These are phyloP conservation scores for Neodiprion pinetum DNA, from an alignment of 1,140 invertebrate species.

Conservation along the genomic window DNA sequence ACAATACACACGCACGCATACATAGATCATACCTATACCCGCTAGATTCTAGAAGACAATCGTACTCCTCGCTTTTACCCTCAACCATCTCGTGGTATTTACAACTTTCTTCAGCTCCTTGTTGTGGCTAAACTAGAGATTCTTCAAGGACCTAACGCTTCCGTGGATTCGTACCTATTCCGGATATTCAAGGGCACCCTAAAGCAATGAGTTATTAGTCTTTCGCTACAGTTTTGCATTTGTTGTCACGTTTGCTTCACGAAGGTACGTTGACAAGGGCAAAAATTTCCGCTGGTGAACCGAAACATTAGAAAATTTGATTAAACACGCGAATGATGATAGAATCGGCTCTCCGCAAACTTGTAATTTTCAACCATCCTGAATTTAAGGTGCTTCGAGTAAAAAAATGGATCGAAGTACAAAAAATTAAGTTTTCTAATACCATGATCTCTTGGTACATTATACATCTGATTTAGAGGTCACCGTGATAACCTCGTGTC, in stretches of 20 bases:
- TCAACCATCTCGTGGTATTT: slow-evolving; percentile 36
- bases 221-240: not conserved
- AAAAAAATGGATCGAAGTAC: no score
- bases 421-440: no score
- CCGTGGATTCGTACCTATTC: not conserved
- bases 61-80: slow-evolving; percentile 28
- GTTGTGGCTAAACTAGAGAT: slow-evolving; percentile 10
- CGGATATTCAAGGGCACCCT: not conserved
- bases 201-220: not conserved
- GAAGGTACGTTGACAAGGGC: not conserved
- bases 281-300: no score
- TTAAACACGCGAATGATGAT: no score
- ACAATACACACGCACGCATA: slow-evolving; percentile 21
- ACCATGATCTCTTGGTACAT: no score
- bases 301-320: no score
- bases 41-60: slow-evolving; percentile 48
- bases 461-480: not conserved
- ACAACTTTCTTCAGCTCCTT: slow-evolving; percentile 36
- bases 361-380: no score
- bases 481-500: not conserved
- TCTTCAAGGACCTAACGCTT: not conserved
- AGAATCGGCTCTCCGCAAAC: no score
- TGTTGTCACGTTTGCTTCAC: not conserved
- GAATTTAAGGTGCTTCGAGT: no score
- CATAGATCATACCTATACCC: slow-evolving; percentile 20